Evolutionary conservation across 1,140 invertebrate species (phyloP), one percentile per base, ranked within the genome.

Genomic region (Pemphigus obesinymphae): DNA sequence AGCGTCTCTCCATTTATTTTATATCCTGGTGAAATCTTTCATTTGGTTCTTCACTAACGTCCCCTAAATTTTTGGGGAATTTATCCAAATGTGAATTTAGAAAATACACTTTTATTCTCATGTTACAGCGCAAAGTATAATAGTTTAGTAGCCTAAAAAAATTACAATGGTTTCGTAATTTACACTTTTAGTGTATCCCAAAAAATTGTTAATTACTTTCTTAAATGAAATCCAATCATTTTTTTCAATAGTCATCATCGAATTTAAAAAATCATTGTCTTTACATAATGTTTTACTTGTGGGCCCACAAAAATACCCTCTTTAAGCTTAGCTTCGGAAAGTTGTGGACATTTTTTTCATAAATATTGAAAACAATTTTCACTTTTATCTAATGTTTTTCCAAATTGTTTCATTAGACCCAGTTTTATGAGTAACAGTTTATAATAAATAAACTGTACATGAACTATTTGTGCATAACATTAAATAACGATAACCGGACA

Each of bases 351-450:
- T 31, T 63, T 63, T 29, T 3, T 31, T 63, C 13, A 6, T 5
- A 63, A 11, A 63, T 29, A 63, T 26, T 63, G n/a, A 63, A 63
- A 63, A 6, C 58, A 3, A 26, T 23, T 23, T 26, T 23, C 26
- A 29, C 7, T 26, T 13, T 63, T 63, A 26, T 55, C 58, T 5
- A 63, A 3, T 23, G 58, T 23, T 63, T 63, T 63, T 5, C 75
- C 70, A 37, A 84, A 83, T 17, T 76, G 68, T 83, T 82, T 83
- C 63, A 84, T 82, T 23, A 87, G 58, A 11, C 85, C 84, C 66
- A 88, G 84, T 75, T 88, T 88, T 20, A 88, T 86, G 82, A 87
- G 86, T 31, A 88, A 83, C 53, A 84, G 86, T 66, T n/a, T n/a
- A n/a, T n/a, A n/a, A n/a, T n/a, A n/a, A n/a, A n/a, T n/a, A n/a